Conservation (phyloP, 2,113 vertebrate genomes). For the Tragelaphus scriptus region DNA sequence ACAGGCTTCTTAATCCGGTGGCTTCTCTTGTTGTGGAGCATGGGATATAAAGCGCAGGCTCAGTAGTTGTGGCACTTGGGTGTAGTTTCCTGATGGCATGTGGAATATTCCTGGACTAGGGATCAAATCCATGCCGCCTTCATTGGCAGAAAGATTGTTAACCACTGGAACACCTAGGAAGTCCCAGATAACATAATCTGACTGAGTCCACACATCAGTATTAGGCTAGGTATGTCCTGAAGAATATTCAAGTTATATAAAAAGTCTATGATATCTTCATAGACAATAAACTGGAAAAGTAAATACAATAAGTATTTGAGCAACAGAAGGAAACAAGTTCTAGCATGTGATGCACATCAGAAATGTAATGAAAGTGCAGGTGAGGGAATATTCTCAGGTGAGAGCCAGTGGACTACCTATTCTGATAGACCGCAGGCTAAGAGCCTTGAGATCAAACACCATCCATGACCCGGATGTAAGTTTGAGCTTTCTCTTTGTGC, state of each 20-base stretch:
- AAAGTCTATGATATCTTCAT: background rate
- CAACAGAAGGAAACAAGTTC: background rate
- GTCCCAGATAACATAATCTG: background rate
- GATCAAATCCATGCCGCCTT: background rate
- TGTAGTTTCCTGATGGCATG: background rate
- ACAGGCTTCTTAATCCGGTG: background rate
- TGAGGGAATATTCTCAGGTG: background rate
- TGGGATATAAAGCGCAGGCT: background rate
- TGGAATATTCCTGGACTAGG: background rate
- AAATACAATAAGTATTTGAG: too few relatives aligned
- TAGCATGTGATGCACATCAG: background rate
- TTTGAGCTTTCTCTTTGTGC: background rate
- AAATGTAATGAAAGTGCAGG: background rate
- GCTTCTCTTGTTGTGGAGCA: background rate
- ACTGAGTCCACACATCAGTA: background rate
- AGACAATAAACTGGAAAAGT: background rate
- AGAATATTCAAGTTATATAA: background rate
- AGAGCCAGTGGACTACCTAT: background rate
- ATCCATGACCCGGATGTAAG: background rate
- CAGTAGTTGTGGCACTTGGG: background rate
- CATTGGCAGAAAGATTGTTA: background rate
- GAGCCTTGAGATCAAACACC: background rate
- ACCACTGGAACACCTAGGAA: background rate
- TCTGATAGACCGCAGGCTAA: fast-evolving
- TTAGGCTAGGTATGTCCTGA: fast-evolving